These are phyloP conservation scores for Caenorhabditis latens DNA, from an alignment of 1,140 invertebrate genomes.

Conservation along the genomic window DNA sequence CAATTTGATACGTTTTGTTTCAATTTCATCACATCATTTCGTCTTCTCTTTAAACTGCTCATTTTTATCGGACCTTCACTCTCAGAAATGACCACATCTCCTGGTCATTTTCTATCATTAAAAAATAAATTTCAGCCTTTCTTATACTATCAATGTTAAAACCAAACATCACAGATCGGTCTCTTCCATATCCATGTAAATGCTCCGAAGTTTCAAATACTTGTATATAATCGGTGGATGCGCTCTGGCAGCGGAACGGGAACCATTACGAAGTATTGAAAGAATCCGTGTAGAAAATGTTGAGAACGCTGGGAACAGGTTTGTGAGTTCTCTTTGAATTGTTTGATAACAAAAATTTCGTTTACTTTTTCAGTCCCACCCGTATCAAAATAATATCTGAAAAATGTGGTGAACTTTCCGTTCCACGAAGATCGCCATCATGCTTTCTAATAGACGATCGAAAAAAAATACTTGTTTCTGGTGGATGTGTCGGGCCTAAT, in stretches of 20 bases:
- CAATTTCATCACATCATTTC: background rate
- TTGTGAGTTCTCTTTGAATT: too few species aligned
- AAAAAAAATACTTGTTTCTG: background rate
- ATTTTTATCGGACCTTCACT: background rate
- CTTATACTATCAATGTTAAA: too few species aligned
- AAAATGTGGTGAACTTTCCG: background rate
- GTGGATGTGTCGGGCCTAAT: constrained; percentile 8
- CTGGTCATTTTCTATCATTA: too few species aligned
- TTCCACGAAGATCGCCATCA: background rate
- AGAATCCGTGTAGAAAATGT: constrained; percentile 38
- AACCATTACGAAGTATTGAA: background rate
- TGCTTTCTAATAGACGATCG: constrained; percentile 2
- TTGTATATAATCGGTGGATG: constrained; percentile 44
- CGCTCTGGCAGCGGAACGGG: constrained; percentile 32
- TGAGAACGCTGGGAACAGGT: background rate
- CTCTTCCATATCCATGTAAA: background rate
- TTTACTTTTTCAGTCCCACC: background rate
- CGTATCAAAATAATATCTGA: background rate
- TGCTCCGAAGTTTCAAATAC: constrained; percentile 12
- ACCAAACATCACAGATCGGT: background rate
- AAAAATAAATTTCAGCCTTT: too few species aligned
- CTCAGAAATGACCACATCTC: background rate
- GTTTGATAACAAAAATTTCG: too few species aligned
- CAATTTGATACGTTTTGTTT: constrained; percentile 50
- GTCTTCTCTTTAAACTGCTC: background rate